Evolutionary conservation across 2,797 vertebrate genomes (phyloP).

Genomic region (Cichlasoma orientale): DNA sequence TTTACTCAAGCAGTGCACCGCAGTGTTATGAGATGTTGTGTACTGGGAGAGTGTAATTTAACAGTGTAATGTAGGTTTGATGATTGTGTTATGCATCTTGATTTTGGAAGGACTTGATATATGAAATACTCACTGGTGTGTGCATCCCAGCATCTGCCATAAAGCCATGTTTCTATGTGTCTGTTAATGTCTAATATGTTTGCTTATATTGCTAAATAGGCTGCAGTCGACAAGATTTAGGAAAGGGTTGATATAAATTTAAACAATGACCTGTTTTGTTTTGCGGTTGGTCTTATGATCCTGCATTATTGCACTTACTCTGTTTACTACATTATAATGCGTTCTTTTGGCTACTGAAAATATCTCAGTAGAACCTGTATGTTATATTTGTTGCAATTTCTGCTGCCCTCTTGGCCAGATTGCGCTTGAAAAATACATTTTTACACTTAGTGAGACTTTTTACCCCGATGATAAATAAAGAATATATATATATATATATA

Average conservation of each 20-base stretch:
- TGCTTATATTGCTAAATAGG: not conserved
- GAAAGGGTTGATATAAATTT: too few relatives aligned
- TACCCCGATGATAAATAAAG: too few relatives aligned
- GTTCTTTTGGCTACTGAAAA: not conserved
- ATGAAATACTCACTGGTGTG: not conserved
- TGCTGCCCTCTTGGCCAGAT: not conserved
- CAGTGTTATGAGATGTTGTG: not conserved
- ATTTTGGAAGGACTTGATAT: not conserved
- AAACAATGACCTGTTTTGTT: too few relatives aligned
- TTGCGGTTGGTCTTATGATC: not conserved
- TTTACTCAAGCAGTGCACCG: not conserved
- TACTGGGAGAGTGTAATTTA: not conserved
- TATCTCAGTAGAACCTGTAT: not conserved
- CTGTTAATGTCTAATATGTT: not conserved
- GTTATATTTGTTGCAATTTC: not conserved
- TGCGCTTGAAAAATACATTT: not conserved
- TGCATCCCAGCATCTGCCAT: not conserved
- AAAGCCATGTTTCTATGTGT: not conserved
- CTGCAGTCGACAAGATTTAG: not conserved
- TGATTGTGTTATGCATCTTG: not conserved
- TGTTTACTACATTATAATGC: not conserved
- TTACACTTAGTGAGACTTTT: not conserved
- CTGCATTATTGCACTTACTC: not conserved
- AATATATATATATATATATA: too few relatives aligned
- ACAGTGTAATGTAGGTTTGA: not conserved